Conservation (phyloP, 1,140 invertebrate species). For the Holcopasites calliopsidis region DNA sequence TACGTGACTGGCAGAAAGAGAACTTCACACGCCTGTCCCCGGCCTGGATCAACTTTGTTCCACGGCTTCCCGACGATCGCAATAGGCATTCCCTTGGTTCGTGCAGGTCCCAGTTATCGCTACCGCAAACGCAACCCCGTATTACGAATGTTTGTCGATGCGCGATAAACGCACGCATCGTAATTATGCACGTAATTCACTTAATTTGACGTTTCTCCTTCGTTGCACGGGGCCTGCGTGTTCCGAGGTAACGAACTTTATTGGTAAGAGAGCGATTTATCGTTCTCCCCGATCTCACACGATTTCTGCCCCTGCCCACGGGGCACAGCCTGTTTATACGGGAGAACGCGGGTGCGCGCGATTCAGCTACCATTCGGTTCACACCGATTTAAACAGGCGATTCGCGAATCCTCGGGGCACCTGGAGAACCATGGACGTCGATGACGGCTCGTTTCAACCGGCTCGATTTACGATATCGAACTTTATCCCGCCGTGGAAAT, state of each 20-base stretch:
- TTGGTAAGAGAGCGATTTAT: conserved; percentile 66
- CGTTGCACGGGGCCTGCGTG: conserved; percentile 61
- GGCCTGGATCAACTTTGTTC: not conserved
- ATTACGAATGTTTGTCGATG: conserved; percentile 66
- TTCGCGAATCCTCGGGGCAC: conserved; percentile 34
- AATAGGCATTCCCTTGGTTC: conserved; percentile 34
- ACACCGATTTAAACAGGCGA: conserved; percentile 49
- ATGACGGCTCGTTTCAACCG: conserved; percentile 39
- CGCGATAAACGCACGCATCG: conserved; percentile 62
- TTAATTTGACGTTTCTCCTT: conserved; percentile 66
- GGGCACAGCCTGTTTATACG: conserved; percentile 38
- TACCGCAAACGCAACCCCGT: conserved; percentile 38
- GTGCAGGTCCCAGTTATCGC: conserved; percentile 50
- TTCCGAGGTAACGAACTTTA: conserved; percentile 65
- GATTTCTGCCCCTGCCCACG: conserved; percentile 50
- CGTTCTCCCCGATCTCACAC: conserved; percentile 59
- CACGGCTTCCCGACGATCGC: not conserved
- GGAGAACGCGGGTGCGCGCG: conserved; percentile 8
- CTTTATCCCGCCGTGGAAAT: conserved; percentile 7
- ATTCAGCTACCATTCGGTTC: conserved; percentile 15
- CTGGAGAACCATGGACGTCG: not conserved
- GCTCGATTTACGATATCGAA: conserved; percentile 37
- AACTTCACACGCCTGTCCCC: conserved; percentile 31
- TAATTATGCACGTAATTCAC: conserved; percentile 67
- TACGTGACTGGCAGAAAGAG: too few relatives aligned